Evolutionary conservation across 2,797 vertebrate genomes (phyloP).

Genomic region (Premnoplex brunnescens): DNA sequence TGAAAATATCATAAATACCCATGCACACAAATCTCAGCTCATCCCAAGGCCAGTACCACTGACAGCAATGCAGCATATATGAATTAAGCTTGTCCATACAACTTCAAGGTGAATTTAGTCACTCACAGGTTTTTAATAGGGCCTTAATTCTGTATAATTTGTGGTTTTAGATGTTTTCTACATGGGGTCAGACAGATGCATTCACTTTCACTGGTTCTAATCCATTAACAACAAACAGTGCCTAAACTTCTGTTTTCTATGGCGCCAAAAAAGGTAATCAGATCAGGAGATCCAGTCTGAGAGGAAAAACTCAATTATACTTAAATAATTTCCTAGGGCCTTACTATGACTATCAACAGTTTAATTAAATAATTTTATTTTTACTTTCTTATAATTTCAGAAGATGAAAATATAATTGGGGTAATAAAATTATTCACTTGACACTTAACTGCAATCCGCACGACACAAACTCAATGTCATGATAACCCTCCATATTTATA

Average conservation of each 20-base stretch:
- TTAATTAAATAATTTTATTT: not conserved
- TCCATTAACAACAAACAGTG: conserved; percentile 22
- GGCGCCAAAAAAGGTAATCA: conserved; percentile 49
- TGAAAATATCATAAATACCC: not conserved
- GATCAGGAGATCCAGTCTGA: conserved; percentile 34
- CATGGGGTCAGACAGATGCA: not conserved
- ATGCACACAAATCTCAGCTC: not conserved
- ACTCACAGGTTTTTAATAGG: not conserved
- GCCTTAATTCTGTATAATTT: not conserved
- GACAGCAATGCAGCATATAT: not conserved
- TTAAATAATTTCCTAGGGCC: conserved; percentile 15
- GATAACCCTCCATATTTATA: not conserved
- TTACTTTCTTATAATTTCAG: not conserved
- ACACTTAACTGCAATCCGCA: not conserved
- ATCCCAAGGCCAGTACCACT: not conserved
- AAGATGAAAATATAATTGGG: not conserved
- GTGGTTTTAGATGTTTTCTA: not conserved
- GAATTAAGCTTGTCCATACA: not conserved
- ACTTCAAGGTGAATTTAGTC: not conserved
- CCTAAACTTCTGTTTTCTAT: conserved; percentile 48
- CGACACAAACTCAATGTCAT: not conserved
- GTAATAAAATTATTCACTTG: not conserved
- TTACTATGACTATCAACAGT: not conserved
- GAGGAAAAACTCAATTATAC: conserved; percentile 27
- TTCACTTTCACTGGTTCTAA: conserved; percentile 36